Percentiles rank a stretch among this genome's conserved stretches.
phyloP scores from a whole-genome alignment of 2,797 vertebrate genomes.

The Psittacula derbiana region DNA sequence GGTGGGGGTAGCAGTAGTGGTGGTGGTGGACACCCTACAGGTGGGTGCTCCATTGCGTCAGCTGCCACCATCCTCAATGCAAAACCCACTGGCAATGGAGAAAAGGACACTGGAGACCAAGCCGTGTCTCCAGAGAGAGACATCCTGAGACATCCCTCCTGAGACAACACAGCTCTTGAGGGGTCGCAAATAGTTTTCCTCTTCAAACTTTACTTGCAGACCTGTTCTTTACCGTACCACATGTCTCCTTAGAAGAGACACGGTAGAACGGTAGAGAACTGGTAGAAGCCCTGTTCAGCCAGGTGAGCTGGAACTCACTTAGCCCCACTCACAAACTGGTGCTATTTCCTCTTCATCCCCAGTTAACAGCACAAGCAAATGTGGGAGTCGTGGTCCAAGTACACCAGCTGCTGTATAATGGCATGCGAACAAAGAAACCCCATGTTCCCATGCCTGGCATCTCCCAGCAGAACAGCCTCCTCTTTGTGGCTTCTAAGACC shows the following conservation, averaged over 20 bases:
- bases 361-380: not conserved
- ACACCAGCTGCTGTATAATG: not conserved
- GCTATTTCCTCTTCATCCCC: not conserved
- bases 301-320: not conserved
- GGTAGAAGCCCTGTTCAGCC: not conserved
- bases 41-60: fast-evolving
- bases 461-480: constrained; percentile 27
- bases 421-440: not conserved
- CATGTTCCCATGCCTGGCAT: constrained; percentile 34
- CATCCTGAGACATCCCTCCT: not conserved
- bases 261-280: not conserved
- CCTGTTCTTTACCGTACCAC: fast-evolving
- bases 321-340: fast-evolving
- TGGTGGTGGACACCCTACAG: fast-evolving
- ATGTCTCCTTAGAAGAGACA: not conserved
- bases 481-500: constrained; percentile 42
- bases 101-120: not conserved
- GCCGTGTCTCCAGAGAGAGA: fast-evolving
- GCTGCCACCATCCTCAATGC: not conserved
- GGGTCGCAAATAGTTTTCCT: not conserved
- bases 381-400: not conserved
- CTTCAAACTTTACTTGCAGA: not conserved
- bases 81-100: not conserved
- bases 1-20: not conserved
- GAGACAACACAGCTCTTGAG: not conserved